Conservation (phyloP, 2,113 vertebrate genomes). For the Salvelinus sp. region DNA sequence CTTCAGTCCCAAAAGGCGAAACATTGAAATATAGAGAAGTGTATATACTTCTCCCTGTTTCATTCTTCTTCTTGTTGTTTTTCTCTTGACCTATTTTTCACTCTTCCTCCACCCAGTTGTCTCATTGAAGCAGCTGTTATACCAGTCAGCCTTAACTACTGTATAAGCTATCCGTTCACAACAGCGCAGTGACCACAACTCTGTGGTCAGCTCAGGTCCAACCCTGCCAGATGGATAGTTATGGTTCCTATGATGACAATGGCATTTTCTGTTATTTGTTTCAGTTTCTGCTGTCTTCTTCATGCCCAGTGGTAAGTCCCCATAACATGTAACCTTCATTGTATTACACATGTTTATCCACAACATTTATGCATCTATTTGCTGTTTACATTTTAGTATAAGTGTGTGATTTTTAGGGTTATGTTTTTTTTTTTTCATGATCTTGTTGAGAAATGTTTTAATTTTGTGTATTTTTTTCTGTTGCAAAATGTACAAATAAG, state of each 20-base stretch:
- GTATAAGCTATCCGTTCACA: background rate
- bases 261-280: slow-evolving; percentile 35
- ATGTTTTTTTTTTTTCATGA: background rate
- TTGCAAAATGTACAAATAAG: too few species aligned
- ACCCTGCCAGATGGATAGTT: background rate
- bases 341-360: background rate
- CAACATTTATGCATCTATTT: background rate
- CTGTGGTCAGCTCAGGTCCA: slow-evolving; percentile 8
- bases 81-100: background rate
- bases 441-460: background rate
- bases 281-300: slow-evolving; percentile 67
- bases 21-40: slow-evolving; percentile 12
- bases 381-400: background rate
- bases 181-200: background rate
- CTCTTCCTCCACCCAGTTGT: slow-evolving; percentile 19
- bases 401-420: background rate
- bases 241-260: background rate
- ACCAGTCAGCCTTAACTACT: background rate
- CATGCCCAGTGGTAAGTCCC: slow-evolving; percentile 59
- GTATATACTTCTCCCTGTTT: background rate
- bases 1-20: slow-evolving; percentile 10
- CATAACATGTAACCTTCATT: background rate
- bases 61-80: background rate
- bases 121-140: slow-evolving; percentile 12
- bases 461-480: slow-evolving; percentile 8